Conservation (phyloP, 2,113 vertebrate genomes). For the Dipodomys merriami region DNA sequence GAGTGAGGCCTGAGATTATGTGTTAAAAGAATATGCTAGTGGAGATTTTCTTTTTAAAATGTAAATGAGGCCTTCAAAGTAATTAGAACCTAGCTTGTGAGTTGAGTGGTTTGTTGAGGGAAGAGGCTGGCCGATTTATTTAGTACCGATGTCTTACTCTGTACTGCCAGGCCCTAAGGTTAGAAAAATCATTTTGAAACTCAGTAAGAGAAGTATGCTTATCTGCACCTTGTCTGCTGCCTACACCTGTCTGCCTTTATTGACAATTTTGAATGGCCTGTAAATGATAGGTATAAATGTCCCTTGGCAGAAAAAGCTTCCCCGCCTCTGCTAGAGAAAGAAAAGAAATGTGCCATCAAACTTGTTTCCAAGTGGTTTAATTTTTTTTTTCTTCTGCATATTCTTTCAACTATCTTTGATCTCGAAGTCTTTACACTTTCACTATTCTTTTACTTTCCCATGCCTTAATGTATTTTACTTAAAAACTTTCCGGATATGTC, state of each 20-base stretch:
- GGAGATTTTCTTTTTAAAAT: slow-evolving; percentile 18
- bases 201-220: too few relatives aligned
- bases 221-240: too few relatives aligned
- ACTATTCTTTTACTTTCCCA: neutral
- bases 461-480: slow-evolving; percentile 25
- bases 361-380: neutral
- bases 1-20: neutral
- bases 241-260: too few relatives aligned
- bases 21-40: neutral
- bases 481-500: slow-evolving; percentile 9
- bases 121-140: neutral
- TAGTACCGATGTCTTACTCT: neutral
- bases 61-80: neutral
- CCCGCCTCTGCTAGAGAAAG: neutral
- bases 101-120: neutral
- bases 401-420: neutral
- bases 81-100: neutral
- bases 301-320: too few relatives aligned
- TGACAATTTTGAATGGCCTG: too few relatives aligned
- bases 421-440: neutral
- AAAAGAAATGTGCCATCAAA: neutral
- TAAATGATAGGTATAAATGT: too few relatives aligned
- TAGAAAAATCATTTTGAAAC: too few relatives aligned
- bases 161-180: too few relatives aligned
- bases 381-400: neutral